Evolutionary conservation across 2,888 invertebrate species (phyloP).

Genomic region (Amphipyra tragopoginis): DNA sequence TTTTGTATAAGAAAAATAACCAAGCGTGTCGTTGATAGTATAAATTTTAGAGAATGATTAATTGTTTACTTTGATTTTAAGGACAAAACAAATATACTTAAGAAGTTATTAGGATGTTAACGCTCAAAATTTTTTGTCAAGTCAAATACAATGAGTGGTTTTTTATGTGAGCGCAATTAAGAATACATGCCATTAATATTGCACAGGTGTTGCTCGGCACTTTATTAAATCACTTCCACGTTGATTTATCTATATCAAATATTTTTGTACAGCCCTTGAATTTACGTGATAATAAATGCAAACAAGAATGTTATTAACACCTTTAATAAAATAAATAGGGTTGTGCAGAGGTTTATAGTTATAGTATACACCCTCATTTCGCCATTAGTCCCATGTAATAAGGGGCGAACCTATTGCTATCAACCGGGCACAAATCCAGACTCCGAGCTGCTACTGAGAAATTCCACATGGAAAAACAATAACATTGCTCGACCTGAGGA

Average conservation of each 20-base stretch:
- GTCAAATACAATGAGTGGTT: conserved; percentile 35
- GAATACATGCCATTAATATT: conserved; percentile 45
- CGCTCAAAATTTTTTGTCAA: conserved; percentile 28
- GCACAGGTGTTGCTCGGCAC: conserved; percentile 36
- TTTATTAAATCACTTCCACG: conserved; percentile 36
- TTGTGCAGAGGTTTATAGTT: no score
- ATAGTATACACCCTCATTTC: no score
- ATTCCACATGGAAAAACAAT: no score
- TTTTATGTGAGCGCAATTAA: conserved; percentile 21
- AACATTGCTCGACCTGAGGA: no score
- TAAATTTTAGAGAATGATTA: conserved; percentile 18
- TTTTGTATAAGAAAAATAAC: conserved; percentile 19
- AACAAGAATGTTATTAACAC: conserved; percentile 14
- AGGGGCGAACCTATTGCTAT: no score
- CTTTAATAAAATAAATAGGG: neutral
- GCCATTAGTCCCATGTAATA: no score
- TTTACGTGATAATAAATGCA: conserved; percentile 14
- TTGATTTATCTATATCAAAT: conserved; percentile 34
- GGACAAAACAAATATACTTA: conserved; percentile 33
- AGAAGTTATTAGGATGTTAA: conserved; percentile 43
- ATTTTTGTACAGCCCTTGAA: conserved; percentile 37
- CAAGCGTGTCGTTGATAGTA: neutral
- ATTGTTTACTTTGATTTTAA: conserved; percentile 48
- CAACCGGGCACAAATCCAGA: no score
- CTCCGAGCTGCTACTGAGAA: no score